These are phyloP conservation scores for Galaxea fascicularis DNA, from an alignment of 92 coral and sea anemone species.

Conservation along the genomic window DNA sequence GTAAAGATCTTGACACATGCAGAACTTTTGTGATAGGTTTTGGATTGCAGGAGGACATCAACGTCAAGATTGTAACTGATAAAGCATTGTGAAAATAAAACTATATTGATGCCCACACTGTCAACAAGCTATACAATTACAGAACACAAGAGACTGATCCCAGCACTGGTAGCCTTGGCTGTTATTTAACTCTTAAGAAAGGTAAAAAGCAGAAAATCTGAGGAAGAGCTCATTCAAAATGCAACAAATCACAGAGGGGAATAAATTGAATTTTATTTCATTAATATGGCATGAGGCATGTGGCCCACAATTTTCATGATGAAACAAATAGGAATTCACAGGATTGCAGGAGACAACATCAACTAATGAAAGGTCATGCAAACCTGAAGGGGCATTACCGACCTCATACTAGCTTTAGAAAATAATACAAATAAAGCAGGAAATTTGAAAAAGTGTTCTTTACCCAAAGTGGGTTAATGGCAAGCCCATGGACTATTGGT, in stretches of 20 bases:
- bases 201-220: not conserved
- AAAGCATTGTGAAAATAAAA: constrained; percentile 8
- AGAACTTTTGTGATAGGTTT: constrained; percentile 7
- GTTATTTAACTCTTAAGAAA: not conserved
- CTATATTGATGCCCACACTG: constrained; percentile 17
- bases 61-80: constrained; percentile 24
- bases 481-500: not conserved
- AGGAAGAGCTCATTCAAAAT: not conserved
- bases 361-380: constrained; percentile 29
- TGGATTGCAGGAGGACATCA: constrained; percentile 3
- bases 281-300: constrained; percentile 37
- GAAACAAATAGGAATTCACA: constrained; percentile 18
- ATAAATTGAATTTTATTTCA: constrained; percentile 6
- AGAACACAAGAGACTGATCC: constrained; percentile 4
- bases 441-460: constrained; percentile 27
- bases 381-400: not conserved
- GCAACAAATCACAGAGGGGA: constrained; percentile 20
- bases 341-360: constrained; percentile 33
- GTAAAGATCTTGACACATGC: constrained; percentile 1
- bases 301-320: constrained; percentile 8
- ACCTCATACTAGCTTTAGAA: not conserved
- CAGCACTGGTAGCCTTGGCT: not conserved
- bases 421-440: not conserved
- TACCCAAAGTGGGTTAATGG: not conserved
- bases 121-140: not conserved